These are phyloP conservation scores for Hedychridium roseum DNA, from an alignment of 2,888 invertebrate genomes.

Conservation along the genomic window DNA sequence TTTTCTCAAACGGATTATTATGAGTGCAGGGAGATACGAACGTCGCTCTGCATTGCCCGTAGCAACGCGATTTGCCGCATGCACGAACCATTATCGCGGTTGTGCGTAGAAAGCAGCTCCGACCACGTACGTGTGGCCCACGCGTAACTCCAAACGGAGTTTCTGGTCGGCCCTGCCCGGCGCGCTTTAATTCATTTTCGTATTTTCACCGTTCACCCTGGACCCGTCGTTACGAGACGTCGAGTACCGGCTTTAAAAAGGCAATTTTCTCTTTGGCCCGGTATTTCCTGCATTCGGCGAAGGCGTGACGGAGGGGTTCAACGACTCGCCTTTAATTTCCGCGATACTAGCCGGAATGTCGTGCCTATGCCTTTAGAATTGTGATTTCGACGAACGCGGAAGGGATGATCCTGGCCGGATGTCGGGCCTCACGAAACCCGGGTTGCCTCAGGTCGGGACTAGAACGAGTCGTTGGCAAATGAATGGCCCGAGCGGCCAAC, in stretches of 20 bases:
- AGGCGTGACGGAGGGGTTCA: not conserved
- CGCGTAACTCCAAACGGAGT: slow-evolving; percentile 28
- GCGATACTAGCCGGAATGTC: not conserved
- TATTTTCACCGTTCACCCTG: no score
- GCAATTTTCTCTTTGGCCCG: no score
- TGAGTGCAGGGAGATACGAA: no score
- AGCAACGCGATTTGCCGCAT: no score
- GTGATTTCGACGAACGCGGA: not conserved
- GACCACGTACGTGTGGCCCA: slow-evolving; percentile 53
- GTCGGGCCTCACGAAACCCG: slow-evolving; percentile 47
- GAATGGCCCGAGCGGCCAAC: no score
- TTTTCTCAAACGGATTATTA: no score
- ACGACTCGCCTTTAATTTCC: not conserved
- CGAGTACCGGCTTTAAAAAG: not conserved
- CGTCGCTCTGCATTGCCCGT: no score
- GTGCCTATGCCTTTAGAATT: not conserved
- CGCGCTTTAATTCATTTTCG: no score
- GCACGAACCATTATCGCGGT: slow-evolving; percentile 48
- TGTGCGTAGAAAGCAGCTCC: slow-evolving; percentile 56
- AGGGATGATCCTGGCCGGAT: slow-evolving; percentile 48
- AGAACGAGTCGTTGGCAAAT: no score
- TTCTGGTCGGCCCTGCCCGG: slow-evolving; percentile 20
- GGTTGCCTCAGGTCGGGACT: slow-evolving; percentile 47
- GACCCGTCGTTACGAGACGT: no score
- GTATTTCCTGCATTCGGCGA: no score